These are phyloP conservation scores for Condylura cristata DNA, from an alignment of 2,113 vertebrate genomes.

Conservation along the genomic window DNA sequence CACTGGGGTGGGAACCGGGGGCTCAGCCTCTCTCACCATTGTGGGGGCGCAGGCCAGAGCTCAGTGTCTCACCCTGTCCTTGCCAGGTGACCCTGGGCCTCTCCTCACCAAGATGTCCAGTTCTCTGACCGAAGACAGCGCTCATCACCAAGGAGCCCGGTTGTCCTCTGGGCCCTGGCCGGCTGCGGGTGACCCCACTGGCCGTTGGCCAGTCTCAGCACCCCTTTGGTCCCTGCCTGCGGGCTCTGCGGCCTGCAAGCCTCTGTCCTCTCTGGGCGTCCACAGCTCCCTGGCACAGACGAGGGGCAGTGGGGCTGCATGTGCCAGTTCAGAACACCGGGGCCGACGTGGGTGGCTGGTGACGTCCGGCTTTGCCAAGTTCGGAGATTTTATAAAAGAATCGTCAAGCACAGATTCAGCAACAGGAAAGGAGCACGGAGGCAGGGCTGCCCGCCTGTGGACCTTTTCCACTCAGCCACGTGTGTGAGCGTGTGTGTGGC, in stretches of 20 bases:
- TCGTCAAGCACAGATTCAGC: not conserved
- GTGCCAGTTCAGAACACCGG: not conserved
- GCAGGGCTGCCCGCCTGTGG: not conserved
- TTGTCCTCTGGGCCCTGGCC: too few relatives aligned
- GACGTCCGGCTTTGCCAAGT: not conserved
- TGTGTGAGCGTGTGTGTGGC: not conserved
- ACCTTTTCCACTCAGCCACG: not conserved
- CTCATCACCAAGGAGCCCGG: rapidly evolving
- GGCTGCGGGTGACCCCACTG: not conserved
- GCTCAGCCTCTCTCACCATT: not conserved
- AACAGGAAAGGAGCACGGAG: not conserved
- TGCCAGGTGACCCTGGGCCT: not conserved
- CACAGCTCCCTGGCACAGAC: not conserved
- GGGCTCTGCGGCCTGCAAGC: not conserved
- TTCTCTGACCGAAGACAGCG: not conserved
- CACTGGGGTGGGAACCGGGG: not conserved
- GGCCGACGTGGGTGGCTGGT: not conserved
- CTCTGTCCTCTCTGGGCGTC: not conserved
- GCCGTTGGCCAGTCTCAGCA: not conserved
- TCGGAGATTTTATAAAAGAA: not conserved
- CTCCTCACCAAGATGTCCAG: not conserved
- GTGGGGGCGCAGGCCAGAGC: rapidly evolving
- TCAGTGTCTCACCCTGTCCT: not conserved
- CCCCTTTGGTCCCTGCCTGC: rapidly evolving
- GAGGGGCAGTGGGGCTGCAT: not conserved